Percentiles rank a stretch among this genome's conserved stretches.
These are phyloP conservation scores for Lophochroa leadbeateri DNA, from an alignment of 2,113 vertebrate species.

Conservation along the genomic window DNA sequence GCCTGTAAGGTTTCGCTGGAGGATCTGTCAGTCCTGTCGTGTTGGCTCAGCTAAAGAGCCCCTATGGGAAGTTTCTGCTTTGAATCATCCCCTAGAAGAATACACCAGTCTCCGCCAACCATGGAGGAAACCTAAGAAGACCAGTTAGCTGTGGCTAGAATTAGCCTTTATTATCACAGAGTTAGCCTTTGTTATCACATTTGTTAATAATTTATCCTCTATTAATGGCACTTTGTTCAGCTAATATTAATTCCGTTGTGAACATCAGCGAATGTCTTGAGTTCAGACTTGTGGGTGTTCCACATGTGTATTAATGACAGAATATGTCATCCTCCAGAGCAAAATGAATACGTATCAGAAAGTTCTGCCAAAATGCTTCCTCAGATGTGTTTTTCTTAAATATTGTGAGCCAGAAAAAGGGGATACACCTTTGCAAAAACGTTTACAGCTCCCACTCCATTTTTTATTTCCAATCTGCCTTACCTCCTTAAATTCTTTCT, in stretches of 20 bases:
- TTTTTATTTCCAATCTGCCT: not conserved
- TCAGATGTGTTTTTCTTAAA: not conserved
- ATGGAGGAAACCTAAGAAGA: not conserved
- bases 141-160: not conserved
- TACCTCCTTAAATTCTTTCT: not conserved
- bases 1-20: not conserved
- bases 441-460: not conserved
- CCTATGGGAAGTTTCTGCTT: not conserved
- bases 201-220: constrained; percentile 1
- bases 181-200: not conserved
- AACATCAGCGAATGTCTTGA: not conserved
- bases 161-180: not conserved
- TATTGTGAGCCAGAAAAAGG: not conserved
- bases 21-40: not conserved
- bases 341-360: not conserved
- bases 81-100: not conserved
- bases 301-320: not conserved
- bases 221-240: not conserved
- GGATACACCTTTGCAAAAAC: not conserved
- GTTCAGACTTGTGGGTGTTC: not conserved
- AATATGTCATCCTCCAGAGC: not conserved
- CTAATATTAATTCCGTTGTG: not conserved
- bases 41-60: not conserved
- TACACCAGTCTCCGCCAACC: rapidly evolving
- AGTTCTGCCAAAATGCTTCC: constrained; percentile 10